Evolutionary conservation across 2,797 vertebrate genomes (phyloP), one percentile per base, ranked within the genome.

Genomic region (Pelobates cultripes): DNA sequence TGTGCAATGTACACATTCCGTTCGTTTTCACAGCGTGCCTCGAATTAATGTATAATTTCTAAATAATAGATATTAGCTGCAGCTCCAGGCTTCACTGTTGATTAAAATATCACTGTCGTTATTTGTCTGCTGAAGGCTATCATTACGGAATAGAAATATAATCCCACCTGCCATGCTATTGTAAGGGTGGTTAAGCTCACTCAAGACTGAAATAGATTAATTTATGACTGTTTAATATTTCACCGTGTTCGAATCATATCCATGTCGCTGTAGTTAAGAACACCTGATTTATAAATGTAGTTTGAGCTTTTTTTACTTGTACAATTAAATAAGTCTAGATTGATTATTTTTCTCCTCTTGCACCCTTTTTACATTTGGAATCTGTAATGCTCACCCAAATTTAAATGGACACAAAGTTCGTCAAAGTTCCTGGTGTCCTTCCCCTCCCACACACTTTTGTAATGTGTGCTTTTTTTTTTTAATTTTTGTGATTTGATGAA

Each of bases 161-260:
- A 73, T 73, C 81, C 86, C 87, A 17, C 87, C 89, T 89, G 86
- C 87, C 82, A 73, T 15, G 79, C 51, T 7, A 81, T 83, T 89
- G 87, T 91, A 88, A 90, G 89, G 2, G 89, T 86, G 70, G 55
- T 64, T 55, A 63, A 53, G 76, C 64, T 73, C 15, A 7, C 13
- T n/a, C 15, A 43, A 57, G 28, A 40, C 51, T 7, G 55, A 84
- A 13, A 60, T 43, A 44, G 74, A 67, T 73, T 55, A 9, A 47
- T 68, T 72, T 57, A 42, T 67, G 42, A 43, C 75, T 69, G 66
- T 43, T 44, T 61, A 43, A 41, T 78, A 73, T 57, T 42, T 75
- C 55, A 14, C 15, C 41, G 7, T 51, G 17, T 51, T 5, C 5
- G 5, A 10, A 51, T 51, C 47, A 10, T 5, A 51, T 57, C 43